Evolutionary conservation across 1,140 invertebrate species (phyloP).

Genomic region (Chlorops oryzae): DNA sequence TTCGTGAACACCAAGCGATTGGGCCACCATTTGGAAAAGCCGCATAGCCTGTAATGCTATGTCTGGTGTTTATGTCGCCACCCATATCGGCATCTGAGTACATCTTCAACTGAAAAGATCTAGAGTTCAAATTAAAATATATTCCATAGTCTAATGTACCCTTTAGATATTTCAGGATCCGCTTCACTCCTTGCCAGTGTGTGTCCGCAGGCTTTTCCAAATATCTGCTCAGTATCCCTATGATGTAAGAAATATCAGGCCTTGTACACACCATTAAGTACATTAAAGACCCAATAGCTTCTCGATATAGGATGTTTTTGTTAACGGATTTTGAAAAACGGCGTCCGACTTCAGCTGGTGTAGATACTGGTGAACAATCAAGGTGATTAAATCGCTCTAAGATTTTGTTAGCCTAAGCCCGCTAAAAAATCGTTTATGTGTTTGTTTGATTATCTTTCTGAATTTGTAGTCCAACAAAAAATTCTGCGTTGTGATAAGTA

Average conservation of each 20-base stretch:
- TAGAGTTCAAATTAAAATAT: too few relatives aligned
- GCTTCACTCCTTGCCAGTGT: slow-evolving; percentile 25
- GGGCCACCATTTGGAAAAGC: slow-evolving; percentile 35
- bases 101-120: slow-evolving; percentile 9
- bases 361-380: slow-evolving; percentile 8
- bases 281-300: slow-evolving; percentile 44
- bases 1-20: slow-evolving; percentile 46
- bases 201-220: slow-evolving; percentile 39
- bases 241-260: slow-evolving; percentile 41
- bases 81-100: slow-evolving; percentile 48
- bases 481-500: slow-evolving; percentile 2
- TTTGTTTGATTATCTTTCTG: not conserved
- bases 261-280: slow-evolving; percentile 40
- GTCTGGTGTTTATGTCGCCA: slow-evolving; percentile 31
- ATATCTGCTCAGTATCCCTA: slow-evolving; percentile 32
- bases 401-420: too few relatives aligned
- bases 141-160: slow-evolving; percentile 17
- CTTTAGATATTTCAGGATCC: too few relatives aligned
- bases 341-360: slow-evolving; percentile 1
- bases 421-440: too few relatives aligned
- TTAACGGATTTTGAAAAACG: not conserved
- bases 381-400: too few relatives aligned
- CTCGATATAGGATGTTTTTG: slow-evolving; percentile 12
- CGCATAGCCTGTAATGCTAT: slow-evolving; percentile 31
- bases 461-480: slow-evolving; percentile 10